Evolutionary conservation across 1,140 invertebrate species (phyloP), one percentile per base, ranked within the genome.

Genomic region (Probaryconus sp.): DNA sequence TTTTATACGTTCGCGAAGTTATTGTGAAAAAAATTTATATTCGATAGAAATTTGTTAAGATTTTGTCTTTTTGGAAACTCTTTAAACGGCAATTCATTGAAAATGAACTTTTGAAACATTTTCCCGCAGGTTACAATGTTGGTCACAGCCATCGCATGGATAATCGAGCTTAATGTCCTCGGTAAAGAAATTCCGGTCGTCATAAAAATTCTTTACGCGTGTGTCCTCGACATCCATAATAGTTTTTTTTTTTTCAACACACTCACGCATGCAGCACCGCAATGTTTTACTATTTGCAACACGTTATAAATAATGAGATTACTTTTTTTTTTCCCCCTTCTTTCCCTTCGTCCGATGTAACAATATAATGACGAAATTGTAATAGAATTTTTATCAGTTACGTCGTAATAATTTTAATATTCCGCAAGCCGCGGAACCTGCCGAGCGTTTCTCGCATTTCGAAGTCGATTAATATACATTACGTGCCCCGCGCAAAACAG

Each of bases 381-480:
- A 45, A 55, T 48, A 43, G 37, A 48, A 70, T 65, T 64, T 47
- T 40, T 47, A 65, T 69, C 26, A 53, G 55, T 67, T 51, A 18
- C 42, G 56, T 33, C 14, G 21, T 28, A 50, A 43, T 64, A 30
- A 69, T 69, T 70, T 71, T 43, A 61, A 53, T 67, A 71, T 65
- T 76, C 53, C 20, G 11, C 53, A 17, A 38, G 30, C 18, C 30
- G 30, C 20, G 20, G 17, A 43, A 37, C n/a, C n/a, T 17, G 4
- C 28, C 45, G 4, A 53, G 28, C 18, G 26, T 74, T 68, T 67
- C 58, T 74, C 42, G 71, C 47, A 60, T 69, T 65, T 21, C 26
- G 20, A 24, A 28, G 50, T 42, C 71, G 55, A 68, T 75, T 69
- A 75, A 75, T 75, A 75, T 68, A 75, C 72, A 75, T 69, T 64